Evolutionary conservation across 2,797 vertebrate genomes (phyloP), one percentile per base, ranked within the genome.

Genomic region (Lacerta agilis): DNA sequence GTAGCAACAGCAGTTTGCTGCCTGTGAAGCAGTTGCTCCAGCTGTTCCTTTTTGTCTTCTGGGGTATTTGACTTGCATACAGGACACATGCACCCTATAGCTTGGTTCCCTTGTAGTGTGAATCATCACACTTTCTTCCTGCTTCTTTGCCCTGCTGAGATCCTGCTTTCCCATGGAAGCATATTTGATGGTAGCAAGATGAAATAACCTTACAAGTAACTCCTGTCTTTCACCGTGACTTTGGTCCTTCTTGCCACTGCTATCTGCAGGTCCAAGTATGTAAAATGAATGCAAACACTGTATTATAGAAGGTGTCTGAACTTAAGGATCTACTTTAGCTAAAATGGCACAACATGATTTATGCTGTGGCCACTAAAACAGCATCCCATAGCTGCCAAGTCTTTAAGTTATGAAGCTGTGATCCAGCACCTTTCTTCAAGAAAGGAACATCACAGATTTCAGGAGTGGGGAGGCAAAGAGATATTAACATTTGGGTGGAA

Each of bases 21-120:
- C 64, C 33, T 78, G 6, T 71, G 66, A 86, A 64, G 49, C 45
- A 45, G 64, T 61, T 85, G 41, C 55, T 86, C n/a, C 79, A 83
- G 81, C 81, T 90, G 81, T 84, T 88, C 64, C 33, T 79, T 61
- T 73, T 66, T 88, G 76, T 83, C 75, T 83, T 66, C 79, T 75
- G 66, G 83, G 58, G 69, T 20, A 27, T 81, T 81, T 64, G 55
- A 73, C 78, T 81, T 87, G 45, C 38, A 45, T 61, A 72, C 27
- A 73, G 66, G 72, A 84, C 36, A 64, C 55, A 61, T 64, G 38
- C 76, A 72, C 45, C 82, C 29, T 43, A 45, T 79, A 29, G 61
- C 38, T 43, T 61, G n/a, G 29, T 79, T 79, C 23, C 29, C 77
- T 84, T 45, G 67, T 27, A 72, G 3, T 71, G 55, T 45, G 55